These are phyloP conservation scores for Ciconia boyciana DNA, from an alignment of 2,113 vertebrate genomes.

Conservation along the genomic window DNA sequence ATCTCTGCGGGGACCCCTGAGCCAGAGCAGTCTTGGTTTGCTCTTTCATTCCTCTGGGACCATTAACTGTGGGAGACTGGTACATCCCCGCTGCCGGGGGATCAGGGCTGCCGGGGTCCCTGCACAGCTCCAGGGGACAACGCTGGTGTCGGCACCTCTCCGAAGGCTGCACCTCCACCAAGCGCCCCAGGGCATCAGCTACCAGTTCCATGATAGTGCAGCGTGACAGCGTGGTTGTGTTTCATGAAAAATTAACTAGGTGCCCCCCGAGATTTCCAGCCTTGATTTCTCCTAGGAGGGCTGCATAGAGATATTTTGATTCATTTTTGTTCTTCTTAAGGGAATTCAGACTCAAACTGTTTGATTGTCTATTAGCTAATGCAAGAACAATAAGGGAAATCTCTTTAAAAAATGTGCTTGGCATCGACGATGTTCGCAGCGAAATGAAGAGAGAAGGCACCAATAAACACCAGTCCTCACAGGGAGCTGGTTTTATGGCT, in stretches of 20 bases:
- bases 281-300: not conserved
- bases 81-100: not conserved
- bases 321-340: not conserved
- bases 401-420: not conserved
- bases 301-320: not conserved
- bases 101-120: rapidly evolving
- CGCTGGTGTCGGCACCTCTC: rapidly evolving
- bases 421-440: not conserved
- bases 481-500: not conserved
- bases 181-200: rapidly evolving
- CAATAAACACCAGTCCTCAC: not conserved
- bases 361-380: not conserved
- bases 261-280: not conserved
- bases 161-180: not conserved
- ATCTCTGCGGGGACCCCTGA: not conserved
- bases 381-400: not conserved
- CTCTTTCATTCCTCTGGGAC: not conserved
- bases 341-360: not conserved
- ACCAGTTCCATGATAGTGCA: rapidly evolving
- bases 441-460: not conserved
- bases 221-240: rapidly evolving
- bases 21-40: too few species aligned
- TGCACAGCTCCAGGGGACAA: not conserved
- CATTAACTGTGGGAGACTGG: not conserved
- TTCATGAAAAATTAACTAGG: not conserved